These are phyloP conservation scores for Notarius lentiginosus DNA, from an alignment of 2,113 vertebrate genomes.

Conservation along the genomic window DNA sequence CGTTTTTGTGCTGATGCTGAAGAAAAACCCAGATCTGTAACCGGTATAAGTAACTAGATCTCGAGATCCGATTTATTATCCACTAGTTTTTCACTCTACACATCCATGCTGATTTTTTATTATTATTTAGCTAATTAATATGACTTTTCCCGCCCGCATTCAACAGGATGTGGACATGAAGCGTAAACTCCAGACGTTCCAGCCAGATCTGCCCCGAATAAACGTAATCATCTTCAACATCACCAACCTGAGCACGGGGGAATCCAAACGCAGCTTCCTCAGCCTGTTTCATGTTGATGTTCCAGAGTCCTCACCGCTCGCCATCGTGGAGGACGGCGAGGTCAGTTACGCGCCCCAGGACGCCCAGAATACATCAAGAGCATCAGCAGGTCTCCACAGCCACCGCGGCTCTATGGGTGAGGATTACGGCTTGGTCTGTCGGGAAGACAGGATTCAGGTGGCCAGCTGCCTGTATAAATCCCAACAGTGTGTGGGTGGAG, in stretches of 20 bases:
- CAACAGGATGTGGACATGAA: not conserved
- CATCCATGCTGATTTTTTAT: not conserved
- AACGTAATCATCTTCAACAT: constrained; percentile 15
- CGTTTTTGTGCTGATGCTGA: not conserved
- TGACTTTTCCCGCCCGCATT: not conserved
- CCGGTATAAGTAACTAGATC: not conserved
- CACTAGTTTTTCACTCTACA: too few relatives aligned
- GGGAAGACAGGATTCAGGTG: not conserved
- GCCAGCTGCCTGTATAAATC: not conserved
- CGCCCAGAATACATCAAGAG: not conserved
- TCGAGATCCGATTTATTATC: not conserved
- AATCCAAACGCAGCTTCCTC: not conserved
- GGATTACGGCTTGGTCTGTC: constrained; percentile 17
- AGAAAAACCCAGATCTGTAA: not conserved
- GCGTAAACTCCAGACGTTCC: not conserved
- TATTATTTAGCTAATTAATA: too few relatives aligned
- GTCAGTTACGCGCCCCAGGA: constrained; percentile 7
- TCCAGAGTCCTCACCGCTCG: not conserved
- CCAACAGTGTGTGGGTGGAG: not conserved
- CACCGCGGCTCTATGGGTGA: not conserved
- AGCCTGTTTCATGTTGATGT: not conserved
- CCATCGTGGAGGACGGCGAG: not conserved
- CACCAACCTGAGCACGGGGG: not conserved
- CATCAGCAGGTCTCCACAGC: too few relatives aligned
- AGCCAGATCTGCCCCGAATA: constrained; percentile 8